Evolutionary conservation across 1,140 invertebrate species (phyloP).

Genomic region (Drosophila auraria): DNA sequence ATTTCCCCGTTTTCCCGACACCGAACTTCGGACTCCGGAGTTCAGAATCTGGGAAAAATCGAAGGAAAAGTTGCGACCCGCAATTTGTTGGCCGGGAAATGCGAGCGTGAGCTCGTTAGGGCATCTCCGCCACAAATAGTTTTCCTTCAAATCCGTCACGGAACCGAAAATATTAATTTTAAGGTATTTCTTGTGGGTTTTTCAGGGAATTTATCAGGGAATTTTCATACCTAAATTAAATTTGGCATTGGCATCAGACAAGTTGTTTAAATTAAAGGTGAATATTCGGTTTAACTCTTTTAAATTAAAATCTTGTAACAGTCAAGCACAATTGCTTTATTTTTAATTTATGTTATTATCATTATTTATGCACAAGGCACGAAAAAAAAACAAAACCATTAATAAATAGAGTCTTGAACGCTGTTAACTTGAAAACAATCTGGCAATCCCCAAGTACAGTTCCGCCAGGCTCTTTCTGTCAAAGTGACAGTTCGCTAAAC

Average conservation of each 20-base stretch:
- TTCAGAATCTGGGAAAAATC: not conserved
- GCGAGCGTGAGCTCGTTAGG: constrained; percentile 44
- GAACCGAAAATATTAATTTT: not conserved
- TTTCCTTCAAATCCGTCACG: not conserved
- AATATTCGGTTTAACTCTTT: too few species aligned
- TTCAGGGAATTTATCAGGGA: too few species aligned
- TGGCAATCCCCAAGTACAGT: constrained; percentile 6
- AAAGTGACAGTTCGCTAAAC: constrained; percentile 16
- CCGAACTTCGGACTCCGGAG: not conserved
- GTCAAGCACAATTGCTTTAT: too few species aligned
- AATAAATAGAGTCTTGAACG: too few species aligned
- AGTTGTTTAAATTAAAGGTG: not conserved
- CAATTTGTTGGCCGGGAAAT: constrained; percentile 9
- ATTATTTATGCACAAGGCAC: too few species aligned
- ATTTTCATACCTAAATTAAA: not conserved
- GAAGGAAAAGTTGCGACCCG: constrained; percentile 15
- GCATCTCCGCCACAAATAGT: constrained; percentile 12
- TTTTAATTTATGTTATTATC: too few species aligned
- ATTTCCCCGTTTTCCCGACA: constrained; percentile 6
- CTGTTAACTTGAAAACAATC: not conserved
- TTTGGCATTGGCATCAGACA: fast-evolving
- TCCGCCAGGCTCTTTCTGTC: constrained; percentile 32
- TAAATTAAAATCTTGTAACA: too few species aligned
- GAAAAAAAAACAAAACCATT: not conserved
- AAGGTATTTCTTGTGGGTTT: not conserved